Percentiles rank a stretch among this genome's conserved stretches.
Conservation (phyloP, 2,888 invertebrate genomes). For the Erebia palarica region DNA sequence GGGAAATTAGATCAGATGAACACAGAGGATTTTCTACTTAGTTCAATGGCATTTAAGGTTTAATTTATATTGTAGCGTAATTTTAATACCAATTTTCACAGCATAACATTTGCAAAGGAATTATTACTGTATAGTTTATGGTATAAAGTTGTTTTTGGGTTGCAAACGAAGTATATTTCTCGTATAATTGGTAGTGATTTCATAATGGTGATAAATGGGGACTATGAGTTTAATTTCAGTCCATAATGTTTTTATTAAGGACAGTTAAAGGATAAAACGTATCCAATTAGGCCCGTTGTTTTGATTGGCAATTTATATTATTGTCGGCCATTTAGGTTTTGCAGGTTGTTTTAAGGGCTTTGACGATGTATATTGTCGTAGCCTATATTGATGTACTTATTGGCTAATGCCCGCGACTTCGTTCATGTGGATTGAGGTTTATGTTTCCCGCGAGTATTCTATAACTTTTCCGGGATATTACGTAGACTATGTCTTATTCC, state of each 20-base stretch:
- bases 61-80: conserved; percentile 2
- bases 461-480: too few relatives aligned
- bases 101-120: conserved; percentile 20
- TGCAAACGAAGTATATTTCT: conserved; percentile 41
- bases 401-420: too few relatives aligned
- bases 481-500: too few relatives aligned
- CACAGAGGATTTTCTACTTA: conserved; percentile 28
- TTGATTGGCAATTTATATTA: conserved; percentile 34
- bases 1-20: conserved; percentile 51
- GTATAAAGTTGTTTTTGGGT: conserved; percentile 24
- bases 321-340: conserved; percentile 21
- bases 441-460: too few relatives aligned
- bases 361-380: neutral
- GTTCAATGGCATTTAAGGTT: neutral
- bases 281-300: conserved; percentile 34
- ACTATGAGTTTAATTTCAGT: conserved; percentile 52
- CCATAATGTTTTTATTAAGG: conserved; percentile 58
- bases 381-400: too few relatives aligned
- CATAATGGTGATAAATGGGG: conserved; percentile 64
- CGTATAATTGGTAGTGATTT: conserved; percentile 64
- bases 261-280: conserved; percentile 41
- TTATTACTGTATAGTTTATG: conserved; percentile 13
- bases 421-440: too few relatives aligned
- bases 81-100: conserved; percentile 29
- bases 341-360: conserved; percentile 9